Conservation (phyloP, 2,113 vertebrate species). For the Paradisaea rubra region DNA sequence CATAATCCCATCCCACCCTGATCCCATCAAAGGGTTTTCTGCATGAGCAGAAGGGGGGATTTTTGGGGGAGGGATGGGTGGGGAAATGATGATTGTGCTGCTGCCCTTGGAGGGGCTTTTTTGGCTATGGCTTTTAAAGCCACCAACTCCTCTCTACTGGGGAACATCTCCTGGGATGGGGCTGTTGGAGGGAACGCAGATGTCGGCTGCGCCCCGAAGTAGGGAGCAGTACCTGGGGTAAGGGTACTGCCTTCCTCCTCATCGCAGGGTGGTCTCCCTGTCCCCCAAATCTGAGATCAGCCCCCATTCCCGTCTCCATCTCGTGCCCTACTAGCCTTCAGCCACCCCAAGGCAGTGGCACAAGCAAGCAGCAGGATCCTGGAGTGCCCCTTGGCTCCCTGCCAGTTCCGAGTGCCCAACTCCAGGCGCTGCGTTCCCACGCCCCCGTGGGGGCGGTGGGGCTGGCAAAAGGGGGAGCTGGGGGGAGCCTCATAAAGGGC, state of each 20-base stretch:
- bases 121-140: not conserved
- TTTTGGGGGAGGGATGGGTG: not conserved
- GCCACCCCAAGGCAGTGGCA: not conserved
- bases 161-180: not conserved
- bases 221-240: not conserved
- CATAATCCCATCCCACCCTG: not conserved
- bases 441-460: not conserved
- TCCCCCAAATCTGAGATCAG: too few species aligned
- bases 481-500: not conserved
- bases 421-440: not conserved
- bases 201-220: fast-evolving
- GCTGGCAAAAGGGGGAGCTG: not conserved
- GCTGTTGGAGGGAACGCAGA: not conserved
- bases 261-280: not conserved
- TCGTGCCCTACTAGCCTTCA: fast-evolving
- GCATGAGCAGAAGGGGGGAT: not conserved
- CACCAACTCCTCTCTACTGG: fast-evolving
- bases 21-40: not conserved
- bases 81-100: not conserved
- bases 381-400: not conserved
- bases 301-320: not conserved
- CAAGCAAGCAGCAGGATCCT: not conserved
- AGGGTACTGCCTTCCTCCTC: not conserved
- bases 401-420: not conserved
- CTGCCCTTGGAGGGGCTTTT: not conserved